Base-by-base conservation (phyloP, 2,797 vertebrate species). In the Echeneis naucrates region DNA sequence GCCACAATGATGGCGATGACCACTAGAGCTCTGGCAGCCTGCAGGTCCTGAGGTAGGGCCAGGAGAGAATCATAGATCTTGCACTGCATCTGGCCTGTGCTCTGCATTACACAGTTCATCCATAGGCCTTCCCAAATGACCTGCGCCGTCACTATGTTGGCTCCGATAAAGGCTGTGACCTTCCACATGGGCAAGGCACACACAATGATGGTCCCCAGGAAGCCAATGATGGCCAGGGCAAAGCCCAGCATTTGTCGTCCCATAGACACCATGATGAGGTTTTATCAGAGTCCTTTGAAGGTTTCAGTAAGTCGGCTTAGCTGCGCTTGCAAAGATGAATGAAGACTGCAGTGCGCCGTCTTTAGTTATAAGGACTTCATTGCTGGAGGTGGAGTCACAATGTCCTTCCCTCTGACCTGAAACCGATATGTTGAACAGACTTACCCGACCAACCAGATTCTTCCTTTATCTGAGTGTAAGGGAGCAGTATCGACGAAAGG, bases 61-160 rank as follows among this genome's bases (percentile, higher is more conserved):
- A 98, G 90, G 88, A 98, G 16, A 0, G 97, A 98, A 75, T 98
- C 97, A 9, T 98, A 97, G 87, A 98, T 92, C 87, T 97, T 97
- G 87, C 97, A 99, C 81, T 98, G 98, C 95, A 99, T 98, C 93
- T 99, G 98, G 0, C 98, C 98, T 0, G 98, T 99, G 88, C 98
- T 99, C 92, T 98, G 98, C 61, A 87, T 95, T 86, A 98, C 96
- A 11, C 98, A 99, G 92, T 87, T 95, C 97, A 99, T 98, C 98
- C 98, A 99, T 66, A 99, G 84, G 48, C 98, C 98, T 45, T 99
- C 97, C 97, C 97, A 99, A 83, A 96, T 93, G 80, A 92, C 92
- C 92, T 99, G 97, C 0, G 97, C 96, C 0, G 95, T 95, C 88
- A 99, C 96, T 8, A 99, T 99, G 93, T 97, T 98, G 94, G 96